Base-by-base conservation (phyloP, 2,797 vertebrate species). In the Heliangelus exortis region DNA sequence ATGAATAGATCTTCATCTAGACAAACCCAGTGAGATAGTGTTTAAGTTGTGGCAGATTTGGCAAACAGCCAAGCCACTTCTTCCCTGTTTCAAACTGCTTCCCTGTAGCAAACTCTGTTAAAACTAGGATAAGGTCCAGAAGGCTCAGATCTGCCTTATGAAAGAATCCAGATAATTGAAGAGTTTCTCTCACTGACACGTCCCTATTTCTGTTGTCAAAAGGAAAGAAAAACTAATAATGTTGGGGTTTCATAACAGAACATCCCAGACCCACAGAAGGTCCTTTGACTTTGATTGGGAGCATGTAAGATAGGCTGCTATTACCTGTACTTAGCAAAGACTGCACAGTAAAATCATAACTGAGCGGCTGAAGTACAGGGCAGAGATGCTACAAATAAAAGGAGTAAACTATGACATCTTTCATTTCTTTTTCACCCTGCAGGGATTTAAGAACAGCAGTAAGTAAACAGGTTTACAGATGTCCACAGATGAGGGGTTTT, bases 221-320 rank as follows among this genome's bases (percentile, higher is more conserved):
- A 91, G 84, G 76, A 90, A 93, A 91, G 84, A 87, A 94, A 94
- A 96, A 93, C 87, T 92, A 96, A 94, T 95, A 93, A 84, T 74
- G 78, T 63, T 87, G 85, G 55, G 71, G 71, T 96, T 97, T 95
- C 94, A 95, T 92, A 96, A 84, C 78, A 83, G 89, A 93, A 83
- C 95, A 90, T 93, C 95, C 94, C 43, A 1, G 34, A 93, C 87
- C 92, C 86, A 94, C 62, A 84, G 94, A 83, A 91, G 69, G 65
- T 79, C 57, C 88, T 96, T 96, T 92, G 91, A 87, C 95, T 97
- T 96, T 96, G 91, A 90, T 81, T 90, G 84, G 84, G 51, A 87
- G 80, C 93, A 81, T 87, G 87, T 68, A 95, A 94, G 87, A 84
- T 85, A 88, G 91, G 86, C 76, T 93, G 87, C 81, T 87, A 78